These are phyloP conservation scores for Polypedilum vanderplanki DNA, from an alignment of 1,140 invertebrate genomes.

Conservation along the genomic window DNA sequence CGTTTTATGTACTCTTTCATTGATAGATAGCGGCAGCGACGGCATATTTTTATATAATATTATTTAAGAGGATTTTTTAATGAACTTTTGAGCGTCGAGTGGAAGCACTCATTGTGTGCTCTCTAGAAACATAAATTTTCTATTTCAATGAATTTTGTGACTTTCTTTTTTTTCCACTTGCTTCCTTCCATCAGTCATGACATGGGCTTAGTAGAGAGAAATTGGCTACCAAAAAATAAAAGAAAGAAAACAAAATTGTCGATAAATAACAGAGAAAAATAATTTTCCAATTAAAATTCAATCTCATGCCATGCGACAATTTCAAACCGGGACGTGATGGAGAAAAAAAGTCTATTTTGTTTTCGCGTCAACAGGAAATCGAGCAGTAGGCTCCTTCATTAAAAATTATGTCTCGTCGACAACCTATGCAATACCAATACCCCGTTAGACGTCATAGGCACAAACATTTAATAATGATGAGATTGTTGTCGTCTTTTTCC, in stretches of 20 bases:
- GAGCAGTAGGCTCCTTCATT: not conserved
- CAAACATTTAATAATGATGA: not conserved
- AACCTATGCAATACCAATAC: not conserved
- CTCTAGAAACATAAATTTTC: not conserved
- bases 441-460: not conserved
- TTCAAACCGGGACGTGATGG: not conserved
- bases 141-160: conserved; percentile 19
- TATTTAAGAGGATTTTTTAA: not conserved
- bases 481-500: too few relatives aligned
- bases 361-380: not conserved
- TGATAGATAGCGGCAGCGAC: not conserved
- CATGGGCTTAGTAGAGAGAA: not conserved
- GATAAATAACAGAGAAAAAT: not conserved
- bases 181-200: not conserved
- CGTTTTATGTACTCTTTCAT: not conserved
- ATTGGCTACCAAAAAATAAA: not conserved
- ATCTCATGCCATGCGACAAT: not conserved
- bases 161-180: not conserved
- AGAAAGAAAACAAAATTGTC: not conserved
- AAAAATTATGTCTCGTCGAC: not conserved
- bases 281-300: conserved; percentile 24
- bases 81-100: not conserved
- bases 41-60: not conserved
- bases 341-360: not conserved
- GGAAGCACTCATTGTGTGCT: not conserved